phyloP scores from a whole-genome alignment of 2,888 invertebrate species.

The Agonopterix subpropinquella region DNA sequence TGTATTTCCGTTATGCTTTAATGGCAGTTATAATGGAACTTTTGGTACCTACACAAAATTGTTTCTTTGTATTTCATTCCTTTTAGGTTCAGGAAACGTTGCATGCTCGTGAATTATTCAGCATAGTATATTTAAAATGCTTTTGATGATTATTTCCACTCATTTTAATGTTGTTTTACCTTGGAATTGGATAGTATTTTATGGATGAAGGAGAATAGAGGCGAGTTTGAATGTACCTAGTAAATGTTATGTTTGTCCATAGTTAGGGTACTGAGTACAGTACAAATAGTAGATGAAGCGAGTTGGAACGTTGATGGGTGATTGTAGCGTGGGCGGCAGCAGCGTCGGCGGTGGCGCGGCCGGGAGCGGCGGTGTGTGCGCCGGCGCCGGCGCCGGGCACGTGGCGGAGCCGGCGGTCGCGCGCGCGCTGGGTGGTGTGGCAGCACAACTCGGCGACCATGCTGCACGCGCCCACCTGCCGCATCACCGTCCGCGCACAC shows the following conservation, averaged over 20 bases:
- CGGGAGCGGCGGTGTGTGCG: conserved; percentile 24
- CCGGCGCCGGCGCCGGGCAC: conserved; percentile 6
- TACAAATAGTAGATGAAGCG: too few species aligned
- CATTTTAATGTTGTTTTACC: conserved; percentile 6
- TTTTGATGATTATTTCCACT: conserved; percentile 9
- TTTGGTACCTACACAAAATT: conserved; percentile 34
- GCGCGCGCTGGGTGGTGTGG: conserved; percentile 41
- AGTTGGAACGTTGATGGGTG: conserved; percentile 25
- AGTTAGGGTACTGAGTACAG: too few species aligned
- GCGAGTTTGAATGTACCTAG: too few species aligned
- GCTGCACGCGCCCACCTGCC: conserved; percentile 53
- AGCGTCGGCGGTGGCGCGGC: conserved; percentile 13
- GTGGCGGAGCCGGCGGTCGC: conserved; percentile 21
- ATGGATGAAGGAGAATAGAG: conserved; percentile 1
- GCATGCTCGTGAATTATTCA: conserved; percentile 15
- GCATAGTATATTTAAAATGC: conserved; percentile 8
- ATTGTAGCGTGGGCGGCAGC: conserved; percentile 34
- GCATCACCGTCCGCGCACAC: conserved; percentile 37
- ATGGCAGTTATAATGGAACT: conserved; percentile 59
- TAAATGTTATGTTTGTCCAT: too few species aligned
- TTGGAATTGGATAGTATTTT: conserved; percentile 4
- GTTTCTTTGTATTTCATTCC: conserved; percentile 44
- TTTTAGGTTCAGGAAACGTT: conserved; percentile 24
- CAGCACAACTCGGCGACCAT: conserved; percentile 29
- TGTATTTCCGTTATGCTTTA: conserved; percentile 51